Conservation (phyloP, 2,888 invertebrate genomes). For the Zaprionus obscuricornis region DNA sequence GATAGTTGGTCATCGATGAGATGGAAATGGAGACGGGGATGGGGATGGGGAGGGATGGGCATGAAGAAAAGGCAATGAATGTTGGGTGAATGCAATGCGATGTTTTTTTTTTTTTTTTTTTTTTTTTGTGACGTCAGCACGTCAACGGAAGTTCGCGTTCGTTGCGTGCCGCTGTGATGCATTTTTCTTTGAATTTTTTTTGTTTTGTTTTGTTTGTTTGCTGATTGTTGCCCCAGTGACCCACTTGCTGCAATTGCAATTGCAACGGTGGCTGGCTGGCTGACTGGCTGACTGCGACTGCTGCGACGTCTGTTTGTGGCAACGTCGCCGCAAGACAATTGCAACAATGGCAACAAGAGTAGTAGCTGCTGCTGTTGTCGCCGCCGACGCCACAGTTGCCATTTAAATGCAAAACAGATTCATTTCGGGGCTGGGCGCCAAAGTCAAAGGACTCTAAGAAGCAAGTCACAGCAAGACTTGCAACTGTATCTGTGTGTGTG, state of each 20-base stretch:
- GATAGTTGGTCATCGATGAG: too few species aligned
- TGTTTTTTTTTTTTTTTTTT: too few species aligned
- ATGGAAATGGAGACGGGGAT: too few species aligned
- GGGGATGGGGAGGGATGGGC: too few species aligned
- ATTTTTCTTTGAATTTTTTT: too few species aligned
- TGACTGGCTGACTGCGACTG: constrained; percentile 4
- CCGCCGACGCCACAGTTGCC: constrained; percentile 60
- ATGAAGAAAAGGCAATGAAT: too few species aligned
- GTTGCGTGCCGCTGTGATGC: constrained; percentile 21
- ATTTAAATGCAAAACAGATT: constrained; percentile 69
- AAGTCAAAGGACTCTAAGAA: constrained; percentile 53
- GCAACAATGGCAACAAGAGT: constrained; percentile 51
- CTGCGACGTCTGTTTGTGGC: constrained; percentile 37
- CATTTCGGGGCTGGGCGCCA: constrained; percentile 31
- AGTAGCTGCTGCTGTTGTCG: constrained; percentile 18
- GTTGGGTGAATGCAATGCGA: too few species aligned
- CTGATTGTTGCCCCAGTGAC: constrained; percentile 70
- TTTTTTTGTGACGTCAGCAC: constrained; percentile 52
- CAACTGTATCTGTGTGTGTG: background rate
- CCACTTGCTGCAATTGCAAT: constrained; percentile 53
- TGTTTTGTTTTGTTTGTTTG: constrained; percentile 43
- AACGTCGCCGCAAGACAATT: constrained; percentile 57
- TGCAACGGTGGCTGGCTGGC: constrained; percentile 4
- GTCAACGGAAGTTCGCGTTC: constrained; percentile 44
- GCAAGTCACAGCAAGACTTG: too few species aligned